Percentiles rank a stretch among this genome's conserved stretches.
These are phyloP conservation scores for Gouania willdenowi DNA, from an alignment of 2,797 vertebrate genomes.

Conservation along the genomic window DNA sequence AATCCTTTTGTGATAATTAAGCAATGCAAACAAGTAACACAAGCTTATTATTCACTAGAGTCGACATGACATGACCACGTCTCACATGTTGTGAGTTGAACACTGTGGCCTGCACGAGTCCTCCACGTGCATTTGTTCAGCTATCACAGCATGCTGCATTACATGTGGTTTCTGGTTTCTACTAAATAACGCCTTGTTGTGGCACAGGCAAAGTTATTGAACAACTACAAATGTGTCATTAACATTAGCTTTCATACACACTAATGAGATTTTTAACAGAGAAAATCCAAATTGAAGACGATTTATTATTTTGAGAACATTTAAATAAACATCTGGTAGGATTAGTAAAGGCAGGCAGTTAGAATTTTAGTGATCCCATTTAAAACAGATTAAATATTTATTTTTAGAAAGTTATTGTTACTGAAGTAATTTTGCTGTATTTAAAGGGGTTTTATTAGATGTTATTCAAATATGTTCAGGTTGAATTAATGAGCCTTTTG, in stretches of 20 bases:
- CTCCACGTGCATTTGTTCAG: background rate
- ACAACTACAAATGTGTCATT: constrained; percentile 13
- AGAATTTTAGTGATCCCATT: too few species aligned
- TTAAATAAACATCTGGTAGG: too few species aligned
- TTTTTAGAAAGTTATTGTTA: too few species aligned
- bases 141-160: background rate
- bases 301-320: too few species aligned
- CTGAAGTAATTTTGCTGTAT: too few species aligned
- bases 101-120: background rate
- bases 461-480: too few species aligned
- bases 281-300: too few species aligned
- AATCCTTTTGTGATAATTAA: background rate
- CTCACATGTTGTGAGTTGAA: background rate
- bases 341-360: too few species aligned
- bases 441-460: too few species aligned
- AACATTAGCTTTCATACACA: background rate
- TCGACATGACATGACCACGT: background rate
- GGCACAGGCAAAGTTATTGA: constrained; percentile 10
- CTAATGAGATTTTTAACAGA: constrained; percentile 5
- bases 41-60: background rate
- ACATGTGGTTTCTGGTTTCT: constrained; percentile 5
- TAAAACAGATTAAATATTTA: too few species aligned
- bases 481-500: background rate
- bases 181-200: constrained; percentile 6
- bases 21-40: background rate